Evolutionary conservation across 2,888 invertebrate genomes (phyloP), one percentile per base, ranked within the genome.

Genomic region (Timema cristinae): DNA sequence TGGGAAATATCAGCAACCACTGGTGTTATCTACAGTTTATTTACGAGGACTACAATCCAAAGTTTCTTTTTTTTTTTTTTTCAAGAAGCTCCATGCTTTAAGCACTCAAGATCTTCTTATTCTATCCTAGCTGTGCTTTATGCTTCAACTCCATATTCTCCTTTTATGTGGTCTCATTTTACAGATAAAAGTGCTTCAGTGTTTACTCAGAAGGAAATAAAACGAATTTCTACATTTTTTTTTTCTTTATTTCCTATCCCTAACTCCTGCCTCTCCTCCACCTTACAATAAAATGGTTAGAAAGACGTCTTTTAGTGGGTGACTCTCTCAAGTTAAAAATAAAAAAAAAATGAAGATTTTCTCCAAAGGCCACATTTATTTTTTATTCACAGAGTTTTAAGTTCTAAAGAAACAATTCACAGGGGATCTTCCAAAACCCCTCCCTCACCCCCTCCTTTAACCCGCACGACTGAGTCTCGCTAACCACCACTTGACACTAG

Each of bases 121-220:
- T 32, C 32, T 32, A 32, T 32, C 32, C 32, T 6, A 32, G 63
- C 11, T 63, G 63, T 63, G 32, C 48, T 63, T 48, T 63, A 63
- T 47, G 32, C 63, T 63, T 13, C 47, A 32, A 48, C 63, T 48
- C 63, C 63, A 63, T 63, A 63, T 63, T 63, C 48, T 48, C 63
- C 63, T 63, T 63, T 63, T 63, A 63, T 63, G 63, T 48, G 63
- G 63, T 63, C 63, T 63, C 63, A 63, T 63, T 63, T 63, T 63
- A 63, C 63, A 63, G 47, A 63, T 63, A 63, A 63, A 63, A 63
- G 47, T 63, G 63, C 63, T 48, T 48, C 47, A 63, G 63, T 32
- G 63, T 63, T 63, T 63, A 63, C 63, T 63, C 63, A 63, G 63
- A 63, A 63, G 47, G 63, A 63, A 63, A 63, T 63, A 63, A 63